Evolutionary conservation across 2,113 vertebrate genomes (phyloP).

Genomic region (Callopanchax toddi): DNA sequence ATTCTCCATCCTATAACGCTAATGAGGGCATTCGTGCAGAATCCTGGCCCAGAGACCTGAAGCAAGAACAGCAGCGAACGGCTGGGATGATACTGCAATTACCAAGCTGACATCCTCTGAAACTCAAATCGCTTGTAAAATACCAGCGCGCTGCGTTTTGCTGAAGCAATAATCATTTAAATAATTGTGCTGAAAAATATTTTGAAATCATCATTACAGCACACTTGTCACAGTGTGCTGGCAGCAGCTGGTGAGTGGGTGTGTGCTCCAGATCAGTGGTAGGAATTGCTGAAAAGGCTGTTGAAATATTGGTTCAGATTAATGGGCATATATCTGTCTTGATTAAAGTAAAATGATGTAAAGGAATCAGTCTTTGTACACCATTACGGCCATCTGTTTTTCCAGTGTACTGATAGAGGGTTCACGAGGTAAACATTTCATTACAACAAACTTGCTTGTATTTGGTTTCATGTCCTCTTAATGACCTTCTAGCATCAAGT

Average conservation of each 20-base stretch:
- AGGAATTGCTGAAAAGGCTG: neutral
- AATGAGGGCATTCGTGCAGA: conserved; percentile 24
- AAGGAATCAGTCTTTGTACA: neutral
- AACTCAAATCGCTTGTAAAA: conserved; percentile 21
- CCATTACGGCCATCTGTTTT: conserved; percentile 5
- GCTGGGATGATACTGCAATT: conserved; percentile 39
- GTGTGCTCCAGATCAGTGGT: conserved; percentile 9
- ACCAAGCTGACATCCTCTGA: conserved; percentile 21
- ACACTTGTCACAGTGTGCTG: conserved; percentile 20
- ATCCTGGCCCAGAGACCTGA: conserved; percentile 16
- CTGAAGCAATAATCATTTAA: conserved; percentile 35
- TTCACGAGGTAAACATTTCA: neutral
- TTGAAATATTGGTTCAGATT: conserved; percentile 17
- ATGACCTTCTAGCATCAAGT: no score
- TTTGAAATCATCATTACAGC: conserved; percentile 33
- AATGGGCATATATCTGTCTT: neutral
- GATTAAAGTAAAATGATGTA: neutral
- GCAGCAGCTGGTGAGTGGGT: conserved; percentile 53
- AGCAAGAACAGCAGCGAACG: conserved; percentile 33
- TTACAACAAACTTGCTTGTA: neutral
- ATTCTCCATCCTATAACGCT: conserved; percentile 17
- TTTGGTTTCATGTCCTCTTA: no score
- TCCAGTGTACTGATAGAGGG: neutral
- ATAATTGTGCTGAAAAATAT: conserved; percentile 21
- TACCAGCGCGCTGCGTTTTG: conserved; percentile 9